Percentiles rank a stretch among this genome's conserved stretches.
phyloP scores from a whole-genome alignment of 2,888 invertebrate species.

The Pomacea canaliculata region DNA sequence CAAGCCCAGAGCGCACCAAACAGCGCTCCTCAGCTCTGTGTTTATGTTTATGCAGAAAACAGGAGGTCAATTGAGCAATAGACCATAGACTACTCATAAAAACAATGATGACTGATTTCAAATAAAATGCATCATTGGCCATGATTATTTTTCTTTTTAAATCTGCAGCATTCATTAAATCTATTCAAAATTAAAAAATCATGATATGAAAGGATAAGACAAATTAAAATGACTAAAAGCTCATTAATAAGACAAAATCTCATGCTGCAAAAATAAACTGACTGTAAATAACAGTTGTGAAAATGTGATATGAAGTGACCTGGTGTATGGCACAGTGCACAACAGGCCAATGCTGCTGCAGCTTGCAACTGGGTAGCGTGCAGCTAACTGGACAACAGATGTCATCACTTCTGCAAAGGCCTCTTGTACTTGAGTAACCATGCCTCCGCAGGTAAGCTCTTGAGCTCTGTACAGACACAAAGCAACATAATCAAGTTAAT shows the following conservation, averaged over 20 bases:
- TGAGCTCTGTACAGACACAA: conserved; percentile 48
- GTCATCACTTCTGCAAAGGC: conserved; percentile 69
- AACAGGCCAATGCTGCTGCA: conserved; percentile 68
- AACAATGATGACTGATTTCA: too few species aligned
- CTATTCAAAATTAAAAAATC: neutral
- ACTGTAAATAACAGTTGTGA: neutral
- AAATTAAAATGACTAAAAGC: neutral
- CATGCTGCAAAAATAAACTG: too few species aligned
- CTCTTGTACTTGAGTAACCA: conserved; percentile 63
- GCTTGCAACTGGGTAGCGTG: conserved; percentile 66
- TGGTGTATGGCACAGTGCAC: conserved; percentile 68
- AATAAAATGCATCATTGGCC: too few species aligned
- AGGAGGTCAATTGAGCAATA: neutral
- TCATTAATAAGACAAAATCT: neutral
- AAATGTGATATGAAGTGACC: conserved; percentile 42
- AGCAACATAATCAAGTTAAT: neutral
- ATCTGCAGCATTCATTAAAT: neutral
- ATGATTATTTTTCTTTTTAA: too few species aligned
- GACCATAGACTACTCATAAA: too few species aligned
- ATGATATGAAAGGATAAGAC: neutral
- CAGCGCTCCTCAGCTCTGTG: conserved; percentile 68
- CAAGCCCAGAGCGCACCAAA: conserved; percentile 68
- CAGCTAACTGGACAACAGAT: conserved; percentile 66
- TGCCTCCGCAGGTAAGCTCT: conserved; percentile 67
- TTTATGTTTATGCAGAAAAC: neutral